Base-by-base conservation (phyloP, 2,797 vertebrate species). In the Chaetophractus vellerosus region DNA sequence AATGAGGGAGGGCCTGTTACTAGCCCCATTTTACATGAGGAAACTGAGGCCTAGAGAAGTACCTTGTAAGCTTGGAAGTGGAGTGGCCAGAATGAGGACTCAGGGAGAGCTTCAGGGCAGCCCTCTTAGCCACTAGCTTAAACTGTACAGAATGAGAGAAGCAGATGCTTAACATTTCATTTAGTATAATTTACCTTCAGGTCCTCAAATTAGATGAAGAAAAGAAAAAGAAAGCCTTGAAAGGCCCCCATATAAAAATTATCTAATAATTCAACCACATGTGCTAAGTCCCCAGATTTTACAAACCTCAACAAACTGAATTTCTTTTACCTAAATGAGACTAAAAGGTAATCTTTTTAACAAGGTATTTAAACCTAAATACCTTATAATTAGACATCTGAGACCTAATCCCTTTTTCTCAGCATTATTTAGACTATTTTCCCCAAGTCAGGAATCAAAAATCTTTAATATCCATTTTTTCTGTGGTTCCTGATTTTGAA, bases 61-160 rank as follows among this genome's bases (percentile, higher is more conserved):
- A 23, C 33, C 33, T 68, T 38, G 14, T 7, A 33, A 38, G 59
- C 33, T 69, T 5, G 6, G 38, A 31, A 16, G 24, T 0, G 23
- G 26, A 21, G 41, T 1, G 8, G 4, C 15, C 45, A 66, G 26
- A 36, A 45, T 9, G 31, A 36, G 6, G 8, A 21, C 19, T 0
- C 59, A 0, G 23, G 28, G 19, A 52, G n/a, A 48, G 26, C 21
- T 10, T 3, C 0, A 9, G 23, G 2, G 14, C 0, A 0, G 33
- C 41, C 33, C 33, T 21, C 75, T 31, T 2, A 2, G 7, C 36
- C 28, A 1, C 26, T 6, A 5, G 28, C 41, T 23, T 8, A 0
- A 21, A 19, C 45, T 2, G 24, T 4, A 16, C 3, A 15, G 33
- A n/a, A 6, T 0, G 66, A 71, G 4, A 36, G 48, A 19, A 33